These are phyloP conservation scores for Euleptes europaea DNA, from an alignment of 2,113 vertebrate species.

Conservation along the genomic window DNA sequence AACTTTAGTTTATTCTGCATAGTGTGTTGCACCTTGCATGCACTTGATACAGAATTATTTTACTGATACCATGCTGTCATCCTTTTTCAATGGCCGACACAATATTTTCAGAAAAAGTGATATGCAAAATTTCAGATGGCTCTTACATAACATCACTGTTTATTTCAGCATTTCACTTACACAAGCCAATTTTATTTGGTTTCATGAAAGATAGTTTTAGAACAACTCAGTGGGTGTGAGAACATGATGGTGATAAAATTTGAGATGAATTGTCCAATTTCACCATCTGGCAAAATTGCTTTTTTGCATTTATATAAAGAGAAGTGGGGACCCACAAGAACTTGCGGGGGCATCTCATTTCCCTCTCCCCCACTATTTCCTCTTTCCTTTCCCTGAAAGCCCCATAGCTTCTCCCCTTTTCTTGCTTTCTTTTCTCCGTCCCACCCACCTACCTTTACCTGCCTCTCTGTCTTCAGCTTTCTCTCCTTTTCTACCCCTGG, in stretches of 20 bases:
- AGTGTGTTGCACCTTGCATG: neutral
- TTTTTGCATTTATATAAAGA: slow-evolving; percentile 53
- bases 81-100: neutral
- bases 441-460: too few species aligned
- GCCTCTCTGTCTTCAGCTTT: too few species aligned
- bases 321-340: neutral
- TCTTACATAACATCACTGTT: slow-evolving; percentile 56
- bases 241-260: slow-evolving; percentile 57
- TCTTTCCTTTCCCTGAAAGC: too few species aligned
- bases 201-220: slow-evolving; percentile 65
- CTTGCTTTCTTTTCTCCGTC: too few species aligned
- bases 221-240: slow-evolving; percentile 68
- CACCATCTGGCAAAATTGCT: slow-evolving; percentile 69
- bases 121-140: slow-evolving; percentile 46
- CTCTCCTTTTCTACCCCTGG: too few species aligned
- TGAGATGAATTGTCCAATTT: slow-evolving; percentile 61
- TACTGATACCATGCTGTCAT: neutral
- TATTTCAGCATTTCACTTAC: slow-evolving; percentile 53
- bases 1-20: neutral
- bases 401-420: too few species aligned
- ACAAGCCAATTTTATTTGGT: slow-evolving; percentile 60
- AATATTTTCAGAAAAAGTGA: slow-evolving; percentile 21
- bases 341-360: too few species aligned
- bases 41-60: neutral
- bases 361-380: too few species aligned